Base-by-base conservation (phyloP, 1,140 invertebrate species). In the Caerostris darwini region DNA sequence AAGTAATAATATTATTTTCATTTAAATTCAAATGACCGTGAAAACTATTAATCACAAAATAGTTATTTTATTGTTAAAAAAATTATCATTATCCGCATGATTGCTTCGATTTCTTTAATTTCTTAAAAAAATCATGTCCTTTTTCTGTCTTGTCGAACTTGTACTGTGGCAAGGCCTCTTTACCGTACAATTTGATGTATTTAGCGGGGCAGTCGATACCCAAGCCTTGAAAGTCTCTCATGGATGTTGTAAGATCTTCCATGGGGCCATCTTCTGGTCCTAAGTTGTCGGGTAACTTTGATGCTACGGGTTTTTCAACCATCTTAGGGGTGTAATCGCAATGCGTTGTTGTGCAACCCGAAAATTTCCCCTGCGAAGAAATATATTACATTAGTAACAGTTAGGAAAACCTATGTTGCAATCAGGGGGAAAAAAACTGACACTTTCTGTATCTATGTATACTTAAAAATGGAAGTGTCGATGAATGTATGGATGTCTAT, bases 161-260 rank as follows among this genome's bases (percentile, higher is more conserved):
- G 2, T 82, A 94, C 8, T 81, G n/a, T 3, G 92, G 92, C 10
- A 94, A 57, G 34, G 92, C 92, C 6, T 94, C 92, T 82, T 94
- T 94, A 7, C 92, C 92, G 19, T 14, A 94, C n/a, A 54, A 14
- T 34, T 94, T 94, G 34, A 94, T 5, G n/a, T 94, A 94, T 53
- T 64, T 82, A 3, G 92, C 92, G 7, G 92, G 92, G 5, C 92
- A 94, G n/a, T 94, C 92, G 5, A 94, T 3, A 8, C 59, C 56
- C 6, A 81, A 56, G 67, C 69, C 71, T n/a, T 89, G 92, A 34
- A 81, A 94, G 19, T 94, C 92, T 34, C 71, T 89, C 58, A 69
- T 94, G 14, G 86, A 61, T 7, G 61, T 88, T 14, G 17, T 64
- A 7, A 61, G 14, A 57, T 94, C 85, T 14, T 94, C 92, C 85